Evolutionary conservation across 1,140 invertebrate genomes (phyloP).

Genomic region (Homarus americanus): DNA sequence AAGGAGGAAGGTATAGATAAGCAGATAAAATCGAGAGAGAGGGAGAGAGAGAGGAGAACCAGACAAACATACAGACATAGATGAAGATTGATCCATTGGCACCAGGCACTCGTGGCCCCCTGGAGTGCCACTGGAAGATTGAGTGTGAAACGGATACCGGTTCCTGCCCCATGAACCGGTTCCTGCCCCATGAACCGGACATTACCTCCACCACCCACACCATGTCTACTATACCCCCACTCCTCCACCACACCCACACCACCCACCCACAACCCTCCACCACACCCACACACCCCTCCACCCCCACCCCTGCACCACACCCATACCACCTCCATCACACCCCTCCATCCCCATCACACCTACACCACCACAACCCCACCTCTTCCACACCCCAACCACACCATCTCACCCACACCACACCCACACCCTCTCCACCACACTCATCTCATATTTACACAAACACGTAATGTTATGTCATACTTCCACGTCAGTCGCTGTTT

Average conservation of each 20-base stretch:
- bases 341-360: neutral
- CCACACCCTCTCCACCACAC: neutral
- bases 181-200: too few species aligned
- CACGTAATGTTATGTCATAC: constrained; percentile 20
- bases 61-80: too few species aligned
- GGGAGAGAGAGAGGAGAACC: too few species aligned
- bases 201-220: neutral
- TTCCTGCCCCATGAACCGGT: too few species aligned
- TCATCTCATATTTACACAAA: constrained; percentile 18
- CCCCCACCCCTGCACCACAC: neutral
- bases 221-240: neutral
- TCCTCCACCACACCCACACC: neutral
- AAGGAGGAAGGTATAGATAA: too few species aligned
- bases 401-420: neutral
- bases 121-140: too few species aligned
- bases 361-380: neutral
- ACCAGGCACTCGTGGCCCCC: too few species aligned
- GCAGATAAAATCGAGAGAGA: too few species aligned
- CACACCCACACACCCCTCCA: neutral
- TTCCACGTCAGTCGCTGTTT: neutral
- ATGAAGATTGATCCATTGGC: too few species aligned
- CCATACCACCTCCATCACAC: neutral
- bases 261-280: neutral
- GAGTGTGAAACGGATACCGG: too few species aligned
- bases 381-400: neutral